Conservation (phyloP, 1,140 invertebrate species). For the Apis mellifera region Amel_HAv3.1 CM009936.2:7475001-7475500, state of each 20-base stretch:
- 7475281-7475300: neutral
- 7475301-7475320: slow-evolving; percentile 2
- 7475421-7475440: slow-evolving; percentile 51
- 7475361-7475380: neutral
- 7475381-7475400: neutral
- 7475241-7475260: neutral
- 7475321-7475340: slow-evolving; percentile 49
- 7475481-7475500: slow-evolving; percentile 32
- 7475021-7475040: neutral
- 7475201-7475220: too few species aligned
- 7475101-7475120: too few species aligned
- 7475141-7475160: too few species aligned
- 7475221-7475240: neutral
- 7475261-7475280: slow-evolving; percentile 7
- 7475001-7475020: neutral
- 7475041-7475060: neutral
- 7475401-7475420: slow-evolving; percentile 31
- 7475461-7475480: slow-evolving; percentile 25
- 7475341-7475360: slow-evolving; percentile 39
- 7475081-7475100: too few species aligned
- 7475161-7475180: too few species aligned
- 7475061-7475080: neutral
- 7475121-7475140: too few species aligned
- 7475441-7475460: slow-evolving; percentile 24
- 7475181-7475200: too few species aligned